Conservation (phyloP, 2,797 vertebrate genomes). For the Sebastes reedi region DNA sequence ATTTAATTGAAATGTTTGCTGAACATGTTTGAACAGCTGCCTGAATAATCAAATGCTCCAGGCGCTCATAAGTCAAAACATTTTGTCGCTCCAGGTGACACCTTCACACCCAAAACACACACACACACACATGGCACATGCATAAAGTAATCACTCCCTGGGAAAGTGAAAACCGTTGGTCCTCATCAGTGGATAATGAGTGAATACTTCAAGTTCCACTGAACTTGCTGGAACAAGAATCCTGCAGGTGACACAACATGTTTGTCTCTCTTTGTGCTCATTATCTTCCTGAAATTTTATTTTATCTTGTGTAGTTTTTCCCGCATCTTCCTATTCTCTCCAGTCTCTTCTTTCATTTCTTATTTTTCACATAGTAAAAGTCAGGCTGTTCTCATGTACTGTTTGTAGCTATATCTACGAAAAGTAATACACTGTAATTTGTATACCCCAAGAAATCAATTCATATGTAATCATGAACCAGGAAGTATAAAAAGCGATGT, state of each 20-base stretch:
- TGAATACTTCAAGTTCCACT: background rate
- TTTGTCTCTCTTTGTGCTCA: background rate
- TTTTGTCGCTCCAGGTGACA: background rate
- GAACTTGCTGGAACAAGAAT: slow-evolving; percentile 38
- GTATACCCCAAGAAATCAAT: too few species aligned
- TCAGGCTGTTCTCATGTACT: too few species aligned
- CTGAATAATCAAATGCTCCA: background rate
- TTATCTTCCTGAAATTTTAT: background rate
- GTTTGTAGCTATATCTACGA: too few species aligned
- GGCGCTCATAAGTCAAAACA: background rate
- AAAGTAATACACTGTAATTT: too few species aligned
- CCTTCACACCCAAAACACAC: background rate
- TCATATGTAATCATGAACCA: too few species aligned
- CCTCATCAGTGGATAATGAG: background rate
- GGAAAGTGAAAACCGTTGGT: background rate
- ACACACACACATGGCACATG: background rate
- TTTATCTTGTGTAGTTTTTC: background rate
- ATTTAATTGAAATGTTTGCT: background rate
- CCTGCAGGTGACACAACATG: background rate
- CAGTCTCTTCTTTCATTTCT: background rate
- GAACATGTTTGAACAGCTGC: background rate
- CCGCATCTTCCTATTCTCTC: too few species aligned
- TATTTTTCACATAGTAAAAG: background rate
- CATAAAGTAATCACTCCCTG: background rate
- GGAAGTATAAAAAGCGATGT: too few species aligned